Evolutionary conservation across 2,888 invertebrate species (phyloP), one percentile per base, ranked within the genome.

Genomic region (Priapulus caudatus): DNA sequence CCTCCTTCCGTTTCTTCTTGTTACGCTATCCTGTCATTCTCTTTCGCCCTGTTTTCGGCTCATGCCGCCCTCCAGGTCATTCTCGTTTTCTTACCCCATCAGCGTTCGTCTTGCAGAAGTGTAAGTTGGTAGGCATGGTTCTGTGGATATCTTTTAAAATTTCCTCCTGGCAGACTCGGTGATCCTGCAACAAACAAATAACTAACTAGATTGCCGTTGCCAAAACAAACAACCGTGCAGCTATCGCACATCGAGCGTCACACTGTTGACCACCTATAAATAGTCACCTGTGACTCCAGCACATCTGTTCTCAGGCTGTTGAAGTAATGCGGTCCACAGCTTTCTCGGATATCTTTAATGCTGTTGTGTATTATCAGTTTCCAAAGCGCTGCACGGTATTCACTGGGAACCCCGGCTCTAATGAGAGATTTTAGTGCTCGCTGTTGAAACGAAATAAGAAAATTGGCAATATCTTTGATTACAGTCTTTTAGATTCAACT

Each of bases 51-150:
- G n/a, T n/a, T n/a, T n/a, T n/a, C n/a, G n/a, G n/a, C n/a, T n/a
- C n/a, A n/a, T n/a, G n/a, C n/a, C n/a, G n/a, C n/a, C n/a, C n/a
- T n/a, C n/a, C n/a, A n/a, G n/a, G n/a, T n/a, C n/a, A n/a, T n/a
- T n/a, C n/a, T n/a, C n/a, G n/a, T n/a, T 19, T 19, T 58, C 70
- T 60, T 58, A 76, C 76, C 59, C 76, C 76, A 63, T 75, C 74
- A 45, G 73, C 71, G 21, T 70, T 68, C 3, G 67, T 64, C 21
- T 70, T 65, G 54, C 69, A 67, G 59, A 76, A 76, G 58, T 74
- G 74, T 43, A 75, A 67, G 59, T 77, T 76, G 50, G 65, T 67
- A 1, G 76, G 76, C 74, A 77, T 75, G 1, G 76, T 77, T 51
- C 76, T 60, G 62, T 75, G 66, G 18, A 77, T 63, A 59, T 76